Evolutionary conservation across 2,113 vertebrate genomes (phyloP), one percentile per base, ranked within the genome.

Genomic region (Dromiciops gliroides): DNA sequence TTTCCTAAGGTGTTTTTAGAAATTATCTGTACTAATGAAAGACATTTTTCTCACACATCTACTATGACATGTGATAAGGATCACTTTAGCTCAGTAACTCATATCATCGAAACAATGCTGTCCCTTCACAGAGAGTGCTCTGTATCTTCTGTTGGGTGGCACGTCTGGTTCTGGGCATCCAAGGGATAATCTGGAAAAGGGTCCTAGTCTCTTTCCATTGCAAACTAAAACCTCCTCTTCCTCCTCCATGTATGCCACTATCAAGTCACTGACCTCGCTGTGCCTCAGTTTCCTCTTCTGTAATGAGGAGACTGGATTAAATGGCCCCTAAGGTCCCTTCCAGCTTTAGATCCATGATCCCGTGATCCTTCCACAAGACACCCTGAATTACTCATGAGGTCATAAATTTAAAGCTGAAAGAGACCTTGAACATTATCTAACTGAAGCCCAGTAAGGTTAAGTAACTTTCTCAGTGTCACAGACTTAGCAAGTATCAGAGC

Each of bases 111-210:
- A 95, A 91, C 7, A 60, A 91, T 48, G 50, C 31, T 89, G 25
- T n/a, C 37, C 89, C 89, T 28, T 93, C 53, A 93, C n/a, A 16
- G 94, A 90, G 11, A 93, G 2, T 24, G 23, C 37, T 83, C n/a
- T 37, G 12, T 16, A 67, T 67, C 60, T 67, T 67, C 31, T 16
- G 16, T 37, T 67, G 12, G 44, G 11, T 51, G 25, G 3, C 50
- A 90, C 91, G 89, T 91, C 90, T 89, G 90, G 91, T 93, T 95
- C 51, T 92, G 49, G 51, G 25, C n/a, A 60, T 37, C 26, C 51
- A 44, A 90, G 8, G 48, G 26, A 94, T 90, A 50, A 23, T 48
- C 93, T 89, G 25, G 92, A 56, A 3, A 50, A 94, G 0, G 50
- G 19, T 19, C 25, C 6, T 93, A 51, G 88, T 51, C 51, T 23